Percentiles rank a stretch among this genome's conserved stretches.
Evolutionary conservation across 2,797 vertebrate species (phyloP).

Genomic region (Megalops cyprinoides): DNA sequence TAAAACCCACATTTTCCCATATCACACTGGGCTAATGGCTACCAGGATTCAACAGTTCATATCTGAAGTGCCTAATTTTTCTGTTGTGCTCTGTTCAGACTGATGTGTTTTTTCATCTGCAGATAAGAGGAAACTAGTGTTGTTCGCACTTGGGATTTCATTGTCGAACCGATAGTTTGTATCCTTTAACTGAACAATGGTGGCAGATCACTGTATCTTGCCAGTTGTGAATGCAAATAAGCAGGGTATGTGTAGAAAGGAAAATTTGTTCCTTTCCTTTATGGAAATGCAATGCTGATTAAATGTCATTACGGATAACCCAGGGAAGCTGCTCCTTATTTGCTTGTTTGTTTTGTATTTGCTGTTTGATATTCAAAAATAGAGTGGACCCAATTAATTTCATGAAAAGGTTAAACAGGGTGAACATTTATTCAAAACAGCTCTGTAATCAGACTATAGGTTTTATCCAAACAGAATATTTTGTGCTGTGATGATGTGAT

Average conservation of each 20-base stretch:
- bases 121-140: not conserved
- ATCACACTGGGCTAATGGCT: not conserved
- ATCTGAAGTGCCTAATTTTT: constrained; percentile 4
- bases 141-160: constrained; percentile 22
- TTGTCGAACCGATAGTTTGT: not conserved
- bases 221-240: not conserved
- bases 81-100: constrained; percentile 12
- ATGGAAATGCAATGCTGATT: constrained; percentile 3
- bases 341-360: constrained; percentile 5
- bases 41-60: not conserved
- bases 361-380: not conserved
- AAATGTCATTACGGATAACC: not conserved
- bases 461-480: not conserved
- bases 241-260: not conserved
- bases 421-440: not conserved
- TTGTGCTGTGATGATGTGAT: not conserved
- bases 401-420: not conserved
- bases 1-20: not conserved
- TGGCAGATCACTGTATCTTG: not conserved
- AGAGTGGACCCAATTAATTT: constrained; percentile 8
- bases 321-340: not conserved
- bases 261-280: not conserved
- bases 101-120: constrained; percentile 17
- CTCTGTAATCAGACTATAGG: not conserved
- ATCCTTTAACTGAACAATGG: constrained; percentile 11